Evolutionary conservation across 2,113 vertebrate genomes (phyloP), one percentile per base, ranked within the genome.

Genomic region (Oncorhynchus nerka): DNA sequence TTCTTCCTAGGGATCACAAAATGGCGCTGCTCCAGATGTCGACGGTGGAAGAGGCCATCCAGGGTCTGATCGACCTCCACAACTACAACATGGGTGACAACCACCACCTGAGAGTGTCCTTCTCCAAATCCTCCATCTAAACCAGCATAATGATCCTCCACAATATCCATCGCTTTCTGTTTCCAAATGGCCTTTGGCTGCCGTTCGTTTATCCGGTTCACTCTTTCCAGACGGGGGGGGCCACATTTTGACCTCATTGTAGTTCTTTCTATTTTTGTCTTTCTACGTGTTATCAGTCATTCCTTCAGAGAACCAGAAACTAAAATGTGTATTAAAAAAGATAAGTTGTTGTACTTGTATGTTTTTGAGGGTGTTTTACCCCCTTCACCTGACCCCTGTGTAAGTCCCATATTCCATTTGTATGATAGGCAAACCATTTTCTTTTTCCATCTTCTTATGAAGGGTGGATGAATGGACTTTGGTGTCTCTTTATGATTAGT

Each of bases 1-100:
- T 88, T 93, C 92, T 92, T 85, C 89, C 90, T 92, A 99, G 97
- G 94, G 97, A 99, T 95, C 97, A 96, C 87, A 99, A 99, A 92
- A 99, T 99, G 97, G 96, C 97, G 74, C 94, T 99, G 81, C 95
- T 99, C 90, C 97, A 99, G 93, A 97, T 99, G 97, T 95, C 96
- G 19, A 96, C 96, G 66, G 96, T 98, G 89, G 97, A 99, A 88
- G 97, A 99, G 93, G 96, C 97, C 79, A 98, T 97, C 88, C 96
- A 98, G 86, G 95, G 95, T 73, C 89, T 99, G 93, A 98, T 99
- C 75, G 97, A 99, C 90, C 97, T 99, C 82, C 97, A 99, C 92
- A 98, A 99, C 94, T 98, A 98, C 87, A 97, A 97, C 92, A 96
- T 99, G 92, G 97, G 97, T 76, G 95, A 96, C 90, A 98, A 94